Base-by-base conservation (phyloP, 2,797 vertebrate species). In the Enteromius unitaeniatus region DNA sequence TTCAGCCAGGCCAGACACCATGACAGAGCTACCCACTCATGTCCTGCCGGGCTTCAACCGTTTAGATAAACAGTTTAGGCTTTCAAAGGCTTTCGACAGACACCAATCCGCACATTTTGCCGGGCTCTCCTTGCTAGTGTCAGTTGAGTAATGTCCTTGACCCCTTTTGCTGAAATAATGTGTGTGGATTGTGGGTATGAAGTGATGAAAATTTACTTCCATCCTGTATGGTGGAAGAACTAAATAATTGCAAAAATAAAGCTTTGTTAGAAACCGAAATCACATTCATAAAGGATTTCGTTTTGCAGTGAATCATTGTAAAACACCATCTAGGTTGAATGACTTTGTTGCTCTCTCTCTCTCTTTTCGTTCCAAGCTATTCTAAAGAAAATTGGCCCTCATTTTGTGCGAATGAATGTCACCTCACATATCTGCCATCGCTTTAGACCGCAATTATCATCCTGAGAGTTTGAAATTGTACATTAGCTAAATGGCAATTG, bases 371-470 rank as follows among this genome's bases (percentile, higher is more conserved):
- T 79, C 58, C 47, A 62, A 58, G 82, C 76, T 84, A 87, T 86
- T 85, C 40, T 72, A 31, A 77, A 79, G 82, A 67, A 87, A 87
- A 87, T 85, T 84, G 74, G 23, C 76, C 79, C 86, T 90, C 82
- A 85, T 85, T 85, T 83, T 78, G 69, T 87, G 76, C 19, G 17
- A 85, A 81, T 73, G 77, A 31, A 84, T 60, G 78, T 84, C 81
- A 19, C 70, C 85, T 75, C 42, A 73, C 84, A 90, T 83, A 84
- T 91, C 81, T 84, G 74, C 77, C 90, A 55, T 89, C 91, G 91
- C 91, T 88, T 91, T 90, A 89, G 92, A 95, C 92, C 92, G 91
- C 94, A 93, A 93, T 95, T 94, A 95, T 93, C 91, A 85, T 93
- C 89, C 87, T 65, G 89, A 92, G 91, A 91, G 81, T 93, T 92